phyloP scores from a whole-genome alignment of 2,113 vertebrate genomes.

The Neoarius graeffei region DNA sequence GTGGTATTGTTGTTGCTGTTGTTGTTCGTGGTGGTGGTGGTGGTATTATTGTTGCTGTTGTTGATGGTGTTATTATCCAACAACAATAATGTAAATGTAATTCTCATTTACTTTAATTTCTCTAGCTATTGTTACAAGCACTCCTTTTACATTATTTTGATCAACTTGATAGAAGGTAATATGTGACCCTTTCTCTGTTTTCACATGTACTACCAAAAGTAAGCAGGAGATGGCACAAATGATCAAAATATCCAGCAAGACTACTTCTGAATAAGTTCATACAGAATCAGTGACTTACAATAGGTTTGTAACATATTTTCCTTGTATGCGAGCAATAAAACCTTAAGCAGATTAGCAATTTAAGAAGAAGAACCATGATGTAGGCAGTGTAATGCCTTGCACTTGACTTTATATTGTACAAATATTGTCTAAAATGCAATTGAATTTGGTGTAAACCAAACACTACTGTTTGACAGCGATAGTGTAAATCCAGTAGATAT shows the following conservation, averaged over 20 bases:
- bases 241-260: background rate
- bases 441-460: too few species aligned
- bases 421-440: background rate
- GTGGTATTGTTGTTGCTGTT: too few species aligned
- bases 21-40: too few species aligned
- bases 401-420: too few species aligned
- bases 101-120: background rate
- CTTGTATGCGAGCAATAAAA: background rate
- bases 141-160: background rate
- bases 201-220: background rate
- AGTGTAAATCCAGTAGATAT: background rate
- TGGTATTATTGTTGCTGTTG: too few species aligned
- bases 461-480: background rate
- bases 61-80: background rate
- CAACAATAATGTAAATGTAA: background rate
- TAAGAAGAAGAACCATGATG: background rate
- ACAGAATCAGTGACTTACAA: background rate
- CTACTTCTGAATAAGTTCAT: background rate
- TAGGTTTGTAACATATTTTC: background rate
- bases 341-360: background rate
- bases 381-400: too few species aligned
- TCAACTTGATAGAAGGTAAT: background rate
- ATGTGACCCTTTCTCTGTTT: background rate
- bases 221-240: conserved; percentile 2
- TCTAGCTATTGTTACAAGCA: background rate